A percentile compares a stretch with the other conserved stretches of the same genome.
phyloP scores from a whole-genome alignment of 1,140 invertebrate species.

The Pachyrhynchus sulphureomaculatus region DNA sequence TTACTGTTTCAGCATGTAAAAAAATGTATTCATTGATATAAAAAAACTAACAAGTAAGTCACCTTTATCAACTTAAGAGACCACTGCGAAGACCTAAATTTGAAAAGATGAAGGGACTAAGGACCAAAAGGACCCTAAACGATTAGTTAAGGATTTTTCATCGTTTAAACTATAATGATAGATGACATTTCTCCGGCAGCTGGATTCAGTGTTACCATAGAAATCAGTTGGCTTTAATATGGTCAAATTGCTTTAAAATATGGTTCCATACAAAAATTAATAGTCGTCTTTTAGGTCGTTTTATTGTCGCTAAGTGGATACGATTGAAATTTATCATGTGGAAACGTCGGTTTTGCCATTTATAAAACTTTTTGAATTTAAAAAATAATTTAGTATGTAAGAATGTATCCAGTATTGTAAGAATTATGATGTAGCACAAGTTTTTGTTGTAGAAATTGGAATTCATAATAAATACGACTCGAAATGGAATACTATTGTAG shows the following conservation, averaged over 20 bases:
- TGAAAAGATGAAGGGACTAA: too few relatives aligned
- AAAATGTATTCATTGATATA: too few relatives aligned
- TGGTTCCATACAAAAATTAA: constrained; percentile 40
- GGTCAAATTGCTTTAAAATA: constrained; percentile 51
- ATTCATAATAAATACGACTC: too few relatives aligned
- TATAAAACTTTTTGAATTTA: not conserved
- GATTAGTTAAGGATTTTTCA: constrained; percentile 48
- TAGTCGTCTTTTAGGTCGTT: constrained; percentile 33
- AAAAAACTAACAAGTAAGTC: too few relatives aligned
- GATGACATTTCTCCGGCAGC: constrained; percentile 34
- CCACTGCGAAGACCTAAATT: too few relatives aligned
- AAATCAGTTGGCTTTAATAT: constrained; percentile 47
- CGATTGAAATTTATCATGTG: constrained; percentile 22
- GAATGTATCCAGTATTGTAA: not conserved
- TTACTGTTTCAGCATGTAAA: too few relatives aligned
- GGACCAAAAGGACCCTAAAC: constrained; percentile 21
- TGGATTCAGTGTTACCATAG: constrained; percentile 9
- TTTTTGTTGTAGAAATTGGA: not conserved
- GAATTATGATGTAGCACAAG: constrained; percentile 16
- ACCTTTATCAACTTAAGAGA: too few relatives aligned
- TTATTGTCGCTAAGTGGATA: constrained; percentile 31
- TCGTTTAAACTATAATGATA: constrained; percentile 43
- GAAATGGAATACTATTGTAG: too few relatives aligned
- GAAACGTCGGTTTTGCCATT: constrained; percentile 12
- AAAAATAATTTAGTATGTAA: constrained; percentile 14